These are phyloP conservation scores for Orthosia cruda DNA, from an alignment of 2,888 invertebrate genomes.

Conservation along the genomic window DNA sequence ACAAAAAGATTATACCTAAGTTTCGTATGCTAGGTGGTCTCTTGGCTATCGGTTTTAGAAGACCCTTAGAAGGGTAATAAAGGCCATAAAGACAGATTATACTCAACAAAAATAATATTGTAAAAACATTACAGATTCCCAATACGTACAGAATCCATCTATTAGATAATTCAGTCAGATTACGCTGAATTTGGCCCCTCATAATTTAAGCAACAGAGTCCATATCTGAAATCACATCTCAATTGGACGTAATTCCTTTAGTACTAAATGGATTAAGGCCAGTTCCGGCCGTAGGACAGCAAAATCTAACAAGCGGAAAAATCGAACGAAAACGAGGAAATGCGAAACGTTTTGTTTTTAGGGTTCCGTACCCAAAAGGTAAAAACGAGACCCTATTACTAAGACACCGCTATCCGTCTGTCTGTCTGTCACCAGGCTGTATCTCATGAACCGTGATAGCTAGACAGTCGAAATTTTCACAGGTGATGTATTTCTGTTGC, in stretches of 20 bases:
- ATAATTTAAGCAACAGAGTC: constrained; percentile 31
- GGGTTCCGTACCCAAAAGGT: too few species aligned
- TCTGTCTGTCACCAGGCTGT: too few species aligned
- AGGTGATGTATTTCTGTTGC: too few species aligned
- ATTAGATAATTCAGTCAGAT: constrained; percentile 27
- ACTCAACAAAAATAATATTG: neutral
- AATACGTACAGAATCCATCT: constrained; percentile 12
- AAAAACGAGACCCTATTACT: too few species aligned
- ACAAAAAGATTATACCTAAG: too few species aligned
- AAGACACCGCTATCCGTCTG: too few species aligned
- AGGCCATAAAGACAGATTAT: too few species aligned
- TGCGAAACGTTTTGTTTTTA: neutral
- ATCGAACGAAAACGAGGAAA: neutral
- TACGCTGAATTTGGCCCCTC: constrained; percentile 14
- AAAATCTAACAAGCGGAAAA: constrained; percentile 9
- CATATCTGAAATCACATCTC: constrained; percentile 50
- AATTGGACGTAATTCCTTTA: constrained; percentile 36
- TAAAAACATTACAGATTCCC: constrained; percentile 29
- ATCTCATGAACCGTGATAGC: too few species aligned
- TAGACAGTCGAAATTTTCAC: too few species aligned
- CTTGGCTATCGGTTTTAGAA: too few species aligned
- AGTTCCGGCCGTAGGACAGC: neutral
- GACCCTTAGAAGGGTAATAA: neutral
- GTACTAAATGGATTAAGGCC: constrained; percentile 18
- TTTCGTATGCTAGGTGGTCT: neutral